Base-by-base conservation (phyloP, 2,888 invertebrate genomes). In the Dyspetes luteomarginatus region DNA sequence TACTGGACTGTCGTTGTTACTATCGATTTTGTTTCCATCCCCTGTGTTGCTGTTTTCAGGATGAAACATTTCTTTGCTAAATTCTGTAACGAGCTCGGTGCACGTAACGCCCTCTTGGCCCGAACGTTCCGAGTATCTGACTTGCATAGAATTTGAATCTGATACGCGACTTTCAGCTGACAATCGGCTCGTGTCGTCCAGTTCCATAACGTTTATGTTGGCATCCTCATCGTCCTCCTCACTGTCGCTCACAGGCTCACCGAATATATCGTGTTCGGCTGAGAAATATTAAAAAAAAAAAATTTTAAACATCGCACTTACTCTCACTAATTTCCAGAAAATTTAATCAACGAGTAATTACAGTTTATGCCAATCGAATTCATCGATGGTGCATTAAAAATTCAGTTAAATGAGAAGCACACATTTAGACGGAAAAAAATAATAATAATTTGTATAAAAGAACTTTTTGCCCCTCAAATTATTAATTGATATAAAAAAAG, bases 231-330 rank as follows among this genome's bases (percentile, higher is more conserved):
- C 96, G 84, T 97, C 97, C 73, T 96, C 96, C 82, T 97, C 97
- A 43, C 97, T 97, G 86, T 98, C 98, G 88, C 98, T 98, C 0
- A 98, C 96, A 30, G 97, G 95, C 83, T 97, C 98, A 30, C 98
- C 98, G 93, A 98, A 98, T 88, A 98, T 97, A 86, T 98, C 97
- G 86, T 96, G 95, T 86, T 96, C 96, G 62, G 94, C 95, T 89
- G 93, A 93, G 58, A 58, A 3, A 62, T 48, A 65, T 24, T 4
- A 24, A 45, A 56, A 24, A 41, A 58, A 45, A 36, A 72, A 30
- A 43, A 73, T 48, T 62, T 55, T 36, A 48, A 62, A n/a, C n/a
- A n/a, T n/a, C n/a, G n/a, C n/a, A n/a, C n/a, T n/a, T n/a, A n/a
- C n/a, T n/a, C n/a, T n/a, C n/a, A n/a, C n/a, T n/a, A n/a, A n/a